Evolutionary conservation across 2,797 vertebrate species (phyloP), one percentile per base, ranked within the genome.

Genomic region (Naso thynnoides): DNA sequence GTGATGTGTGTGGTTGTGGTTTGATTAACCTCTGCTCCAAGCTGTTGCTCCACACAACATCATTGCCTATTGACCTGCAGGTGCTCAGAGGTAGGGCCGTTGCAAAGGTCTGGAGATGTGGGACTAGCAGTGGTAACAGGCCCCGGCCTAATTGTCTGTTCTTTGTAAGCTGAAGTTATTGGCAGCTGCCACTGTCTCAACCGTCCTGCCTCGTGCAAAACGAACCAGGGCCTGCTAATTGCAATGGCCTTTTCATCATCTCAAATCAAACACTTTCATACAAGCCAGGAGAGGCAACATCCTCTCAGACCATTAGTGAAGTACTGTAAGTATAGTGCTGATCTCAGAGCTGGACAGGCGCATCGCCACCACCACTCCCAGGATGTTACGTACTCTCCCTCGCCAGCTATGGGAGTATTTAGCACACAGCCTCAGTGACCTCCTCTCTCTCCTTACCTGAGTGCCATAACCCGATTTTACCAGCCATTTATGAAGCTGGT

Each of bases 181-280:
- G 97, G 96, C 97, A 98, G 95, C 95, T 97, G 98, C 96, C 97
- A 96, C 93, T 93, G 90, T 93, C 85, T 94, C 86, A 76, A 88
- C 89, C 81, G 85, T 96, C 95, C 92, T 94, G 89, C 96, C 94
- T 90, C 82, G 75, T 24, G 92, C 94, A 95, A 93, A 94, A 93
- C 91, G 91, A 95, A 95, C 92, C 93, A 82, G 88, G 89, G 93
- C 81, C 91, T 89, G 89, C 96, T 98, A 96, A 98, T 97, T 97
- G 97, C 97, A 86, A 95, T 97, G 97, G 96, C 97, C 98, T 97
- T 98, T 98, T 96, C 96, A 97, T 96, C 95, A 96, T 95, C 92
- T 95, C 89, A 94, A 95, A 95, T 96, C 95, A 95, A 95, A 93
- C 85, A 71, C 91, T 94, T 93, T 92, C 94, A 92, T 94, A 94